These are phyloP conservation scores for Lepidurus apus DNA, from an alignment of 1,140 invertebrate genomes.

Conservation along the genomic window DNA sequence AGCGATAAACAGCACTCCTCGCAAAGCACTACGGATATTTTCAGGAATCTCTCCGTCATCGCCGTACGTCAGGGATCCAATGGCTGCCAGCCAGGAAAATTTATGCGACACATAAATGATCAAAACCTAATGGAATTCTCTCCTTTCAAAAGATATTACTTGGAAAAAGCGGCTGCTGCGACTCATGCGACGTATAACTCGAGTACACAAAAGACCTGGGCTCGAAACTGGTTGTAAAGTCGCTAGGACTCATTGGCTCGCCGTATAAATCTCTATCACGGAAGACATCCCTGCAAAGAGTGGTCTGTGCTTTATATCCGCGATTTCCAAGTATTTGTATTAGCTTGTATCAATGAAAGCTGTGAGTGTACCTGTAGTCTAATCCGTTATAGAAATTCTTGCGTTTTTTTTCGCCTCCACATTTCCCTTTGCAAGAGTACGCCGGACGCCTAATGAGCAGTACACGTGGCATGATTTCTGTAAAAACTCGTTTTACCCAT, in stretches of 20 bases:
- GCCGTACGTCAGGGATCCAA: conserved; percentile 31
- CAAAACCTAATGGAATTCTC: background rate
- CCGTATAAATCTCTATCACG: conserved; percentile 25
- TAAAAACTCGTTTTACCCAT: conserved; percentile 77
- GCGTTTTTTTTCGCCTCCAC: conserved; percentile 29
- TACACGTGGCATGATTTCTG: conserved; percentile 79
- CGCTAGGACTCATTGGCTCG: conserved; percentile 30
- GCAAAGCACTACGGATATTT: conserved; percentile 81
- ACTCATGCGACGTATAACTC: conserved; percentile 23
- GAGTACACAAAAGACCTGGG: conserved; percentile 29
- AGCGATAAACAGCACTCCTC: conserved; percentile 92
- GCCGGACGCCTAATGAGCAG: conserved; percentile 82
- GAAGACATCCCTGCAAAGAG: conserved; percentile 19
- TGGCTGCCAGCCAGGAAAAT: conserved; percentile 10
- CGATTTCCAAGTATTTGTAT: background rate
- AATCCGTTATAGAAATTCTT: conserved; percentile 34
- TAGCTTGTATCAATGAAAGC: background rate
- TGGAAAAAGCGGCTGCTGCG: conserved; percentile 30
- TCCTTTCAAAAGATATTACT: conserved; percentile 7
- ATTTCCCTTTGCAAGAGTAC: conserved; percentile 43
- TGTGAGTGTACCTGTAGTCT: conserved; percentile 16
- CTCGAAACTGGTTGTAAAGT: conserved; percentile 31
- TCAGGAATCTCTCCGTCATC: conserved; percentile 44
- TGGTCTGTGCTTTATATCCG: background rate
- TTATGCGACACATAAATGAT: conserved; percentile 6